Base-by-base conservation (phyloP, 1,140 invertebrate species). In the Lordiphosa collinella region DNA sequence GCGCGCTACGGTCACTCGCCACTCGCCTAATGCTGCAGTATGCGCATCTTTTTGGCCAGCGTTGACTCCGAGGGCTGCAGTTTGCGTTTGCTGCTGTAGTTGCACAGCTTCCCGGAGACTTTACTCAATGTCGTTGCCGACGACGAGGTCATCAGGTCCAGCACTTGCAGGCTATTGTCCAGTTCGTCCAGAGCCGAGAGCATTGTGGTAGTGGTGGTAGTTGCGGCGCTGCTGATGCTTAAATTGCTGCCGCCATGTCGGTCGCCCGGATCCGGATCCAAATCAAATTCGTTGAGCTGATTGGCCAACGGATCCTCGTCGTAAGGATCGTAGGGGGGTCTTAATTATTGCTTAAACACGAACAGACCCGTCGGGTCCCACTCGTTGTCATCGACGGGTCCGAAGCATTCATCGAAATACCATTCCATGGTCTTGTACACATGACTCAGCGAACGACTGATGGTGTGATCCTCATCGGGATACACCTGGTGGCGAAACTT, bases 351-450 rank as follows among this genome's bases (percentile, higher is more conserved):
- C 59, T 88, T 88, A 44, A 88, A 88, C 71, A 88, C 86, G 46
- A 89, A 89, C 31, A 89, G 61, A 62, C 88, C 87, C 52, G 88
- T 88, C 13, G 88, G 88, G 60, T 94, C 93, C 93, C 93, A 95
- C 68, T 94, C 93, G 25, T 92, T 92, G 34, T 93, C 90, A 43
- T 94, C 92, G 32, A 93, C 90, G 14, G 93, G 92, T 3, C 93
- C 93, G 78, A 96, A 96, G 84, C 94, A 95, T 47, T 95, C 94
- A 71, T 94, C 93, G 80, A 97, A 93, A 90, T 96, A 97, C 69
- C 94, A 92, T 87, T 96, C 95, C 91, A 97, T 93, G 1, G 94
- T 93, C 72, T 92, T 92, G 89, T 96, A 95, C 10, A 97, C 90
- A 86, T 97, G 96, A 36, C 92, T 89, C 22, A 90, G 88, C 0